phyloP scores from a whole-genome alignment of 2,888 invertebrate genomes.

The Polyommatus iphigenia region DNA sequence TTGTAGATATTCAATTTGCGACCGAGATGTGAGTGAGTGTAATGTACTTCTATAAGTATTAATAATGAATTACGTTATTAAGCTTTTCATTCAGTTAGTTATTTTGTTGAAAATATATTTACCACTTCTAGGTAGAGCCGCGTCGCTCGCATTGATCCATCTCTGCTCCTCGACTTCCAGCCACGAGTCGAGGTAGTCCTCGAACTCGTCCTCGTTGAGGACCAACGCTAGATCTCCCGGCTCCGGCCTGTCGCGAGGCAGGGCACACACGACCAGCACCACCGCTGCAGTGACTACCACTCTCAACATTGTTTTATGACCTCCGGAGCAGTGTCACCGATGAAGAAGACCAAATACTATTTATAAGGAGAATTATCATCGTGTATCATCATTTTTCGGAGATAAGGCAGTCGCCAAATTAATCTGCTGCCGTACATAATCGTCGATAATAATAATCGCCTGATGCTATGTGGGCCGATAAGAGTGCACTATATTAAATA shows the following conservation, averaged over 20 bases:
- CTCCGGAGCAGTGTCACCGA: not conserved
- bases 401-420: slow-evolving; percentile 3
- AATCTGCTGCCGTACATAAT: not conserved
- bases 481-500: not conserved
- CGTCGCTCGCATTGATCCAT: slow-evolving; percentile 48
- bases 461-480: not conserved
- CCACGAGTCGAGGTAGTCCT: slow-evolving; percentile 71
- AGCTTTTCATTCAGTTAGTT: too few species aligned
- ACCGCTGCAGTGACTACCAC: slow-evolving; percentile 42
- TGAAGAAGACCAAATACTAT: not conserved
- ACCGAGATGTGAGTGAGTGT: too few species aligned
- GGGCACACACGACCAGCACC: slow-evolving; percentile 46
- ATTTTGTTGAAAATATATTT: slow-evolving; percentile 39
- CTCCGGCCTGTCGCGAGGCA: slow-evolving; percentile 51
- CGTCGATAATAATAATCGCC: not conserved
- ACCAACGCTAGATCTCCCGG: slow-evolving; percentile 61
- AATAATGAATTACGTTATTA: too few species aligned
- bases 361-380: slow-evolving; percentile 11
- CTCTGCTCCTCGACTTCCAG: slow-evolving; percentile 56
- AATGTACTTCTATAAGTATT: too few species aligned
- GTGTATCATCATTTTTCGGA: slow-evolving; percentile 1
- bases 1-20: too few species aligned
- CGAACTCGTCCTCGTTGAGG: slow-evolving; percentile 69
- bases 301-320: slow-evolving; percentile 37
- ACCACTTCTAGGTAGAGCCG: slow-evolving; percentile 52